phyloP scores from a whole-genome alignment of 2,113 vertebrate genomes.

The Lipophrys pholis region DNA sequence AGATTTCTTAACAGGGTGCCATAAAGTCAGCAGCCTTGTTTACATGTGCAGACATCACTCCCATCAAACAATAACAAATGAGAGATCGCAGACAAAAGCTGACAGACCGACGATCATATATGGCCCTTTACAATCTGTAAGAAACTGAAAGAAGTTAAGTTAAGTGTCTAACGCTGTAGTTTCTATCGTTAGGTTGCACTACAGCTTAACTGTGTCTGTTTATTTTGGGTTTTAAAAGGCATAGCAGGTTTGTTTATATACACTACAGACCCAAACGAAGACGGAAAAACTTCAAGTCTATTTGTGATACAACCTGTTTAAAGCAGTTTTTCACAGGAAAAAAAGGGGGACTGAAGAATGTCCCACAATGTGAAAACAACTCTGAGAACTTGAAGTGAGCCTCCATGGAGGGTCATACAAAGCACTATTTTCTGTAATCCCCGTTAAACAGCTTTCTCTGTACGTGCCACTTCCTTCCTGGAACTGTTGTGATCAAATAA shows the following conservation, averaged over 20 bases:
- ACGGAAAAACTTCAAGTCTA: not conserved
- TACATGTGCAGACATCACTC: too few relatives aligned
- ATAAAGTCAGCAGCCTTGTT: too few relatives aligned
- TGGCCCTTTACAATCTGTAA: too few relatives aligned
- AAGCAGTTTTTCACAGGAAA: not conserved
- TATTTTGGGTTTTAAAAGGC: not conserved
- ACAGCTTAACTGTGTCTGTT: not conserved
- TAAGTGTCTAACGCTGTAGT: not conserved
- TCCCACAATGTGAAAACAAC: not conserved
- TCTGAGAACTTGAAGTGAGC: not conserved
- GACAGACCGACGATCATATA: too few relatives aligned
- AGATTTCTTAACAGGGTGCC: too few relatives aligned
- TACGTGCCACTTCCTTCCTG: slow-evolving; percentile 29
- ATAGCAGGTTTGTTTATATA: too few relatives aligned
- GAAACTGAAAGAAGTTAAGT: not conserved
- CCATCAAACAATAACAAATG: too few relatives aligned
- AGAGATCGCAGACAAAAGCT: too few relatives aligned
- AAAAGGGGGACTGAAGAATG: not conserved
- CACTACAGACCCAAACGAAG: too few relatives aligned
- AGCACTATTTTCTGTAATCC: slow-evolving; percentile 15
- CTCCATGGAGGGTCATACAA: not conserved
- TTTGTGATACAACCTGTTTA: not conserved
- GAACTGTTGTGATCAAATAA: slow-evolving; percentile 46
- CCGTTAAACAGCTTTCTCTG: slow-evolving; percentile 20
- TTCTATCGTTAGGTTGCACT: not conserved